These are phyloP conservation scores for Pseudomugil gertrudae DNA, from an alignment of 2,797 vertebrate genomes.

Conservation along the genomic window DNA sequence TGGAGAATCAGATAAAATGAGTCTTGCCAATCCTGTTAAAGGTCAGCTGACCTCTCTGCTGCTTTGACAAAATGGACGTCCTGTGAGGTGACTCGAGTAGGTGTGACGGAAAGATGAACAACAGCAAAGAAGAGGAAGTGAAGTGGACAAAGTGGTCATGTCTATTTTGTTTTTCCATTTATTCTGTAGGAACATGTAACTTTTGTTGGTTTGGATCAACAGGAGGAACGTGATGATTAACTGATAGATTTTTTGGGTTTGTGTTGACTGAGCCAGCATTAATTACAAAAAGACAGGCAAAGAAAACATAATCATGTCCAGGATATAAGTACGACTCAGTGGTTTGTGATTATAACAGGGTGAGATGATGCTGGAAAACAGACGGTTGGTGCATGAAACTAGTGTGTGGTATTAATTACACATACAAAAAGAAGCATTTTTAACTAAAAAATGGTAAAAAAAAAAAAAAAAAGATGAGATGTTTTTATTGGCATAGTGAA, in stretches of 20 bases:
- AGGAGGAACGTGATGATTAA: neutral
- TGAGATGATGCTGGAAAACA: slow-evolving; percentile 17
- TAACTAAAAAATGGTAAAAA: no score
- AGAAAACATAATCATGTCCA: slow-evolving; percentile 26
- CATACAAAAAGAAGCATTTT: no score
- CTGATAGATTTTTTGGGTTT: neutral
- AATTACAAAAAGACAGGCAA: slow-evolving; percentile 9
- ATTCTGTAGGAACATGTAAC: no score
- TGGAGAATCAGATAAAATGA: no score
- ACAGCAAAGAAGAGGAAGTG: slow-evolving; percentile 15
- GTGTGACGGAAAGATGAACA: slow-evolving; percentile 38
- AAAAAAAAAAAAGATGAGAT: no score
- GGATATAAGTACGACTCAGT: slow-evolving; percentile 18
- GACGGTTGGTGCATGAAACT: neutral
- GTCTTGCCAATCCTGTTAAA: no score
- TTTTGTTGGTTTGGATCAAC: no score
- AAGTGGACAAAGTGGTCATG: slow-evolving; percentile 1
- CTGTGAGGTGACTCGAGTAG: slow-evolving; percentile 20
- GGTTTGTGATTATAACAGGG: slow-evolving; percentile 24
- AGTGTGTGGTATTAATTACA: slow-evolving; percentile 8
- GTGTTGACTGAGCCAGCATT: slow-evolving; percentile 14
- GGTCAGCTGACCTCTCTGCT: no score
- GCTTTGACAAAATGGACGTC: no score
- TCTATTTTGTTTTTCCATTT: slow-evolving; percentile 5
- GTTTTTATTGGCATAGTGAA: no score